Evolutionary conservation across 2,113 vertebrate species (phyloP).

Genomic region (Castor canadensis): DNA sequence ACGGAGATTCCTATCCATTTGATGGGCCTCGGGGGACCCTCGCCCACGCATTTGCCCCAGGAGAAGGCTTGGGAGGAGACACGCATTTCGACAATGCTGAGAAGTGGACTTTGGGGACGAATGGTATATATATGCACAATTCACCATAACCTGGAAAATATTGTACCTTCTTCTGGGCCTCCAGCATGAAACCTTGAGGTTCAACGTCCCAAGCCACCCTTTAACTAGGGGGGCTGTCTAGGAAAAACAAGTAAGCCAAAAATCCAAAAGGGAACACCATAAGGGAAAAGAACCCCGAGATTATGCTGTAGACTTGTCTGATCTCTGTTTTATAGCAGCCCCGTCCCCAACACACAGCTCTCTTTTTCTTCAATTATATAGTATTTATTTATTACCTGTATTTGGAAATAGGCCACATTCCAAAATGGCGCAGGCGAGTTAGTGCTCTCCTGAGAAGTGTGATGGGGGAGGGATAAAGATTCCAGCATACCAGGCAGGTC

Average conservation of each 20-base stretch:
- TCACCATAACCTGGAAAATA: slow-evolving; percentile 70
- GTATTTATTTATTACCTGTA: background rate
- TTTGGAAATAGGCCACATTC: background rate
- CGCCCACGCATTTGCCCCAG: slow-evolving; percentile 74
- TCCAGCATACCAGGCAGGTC: background rate
- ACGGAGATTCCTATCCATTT: slow-evolving; percentile 77
- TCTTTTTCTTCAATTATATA: background rate
- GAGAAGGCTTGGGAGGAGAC: slow-evolving; percentile 77
- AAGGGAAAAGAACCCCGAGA: slow-evolving; percentile 12
- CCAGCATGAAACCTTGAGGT: slow-evolving; percentile 78
- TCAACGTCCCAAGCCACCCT: slow-evolving; percentile 71
- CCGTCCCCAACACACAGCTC: background rate
- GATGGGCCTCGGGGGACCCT: slow-evolving; percentile 73
- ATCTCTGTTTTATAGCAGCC: background rate
- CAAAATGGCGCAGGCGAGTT: background rate
- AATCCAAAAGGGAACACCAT: slow-evolving; percentile 48
- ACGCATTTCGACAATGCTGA: slow-evolving; percentile 78
- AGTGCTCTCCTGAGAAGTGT: background rate
- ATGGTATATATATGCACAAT: slow-evolving; percentile 74
- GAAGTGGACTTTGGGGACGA: slow-evolving; percentile 76
- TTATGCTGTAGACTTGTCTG: background rate
- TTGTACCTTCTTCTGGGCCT: slow-evolving; percentile 79
- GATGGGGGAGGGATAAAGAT: background rate
- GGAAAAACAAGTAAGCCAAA: slow-evolving; percentile 74
- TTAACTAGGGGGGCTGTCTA: slow-evolving; percentile 61